phyloP scores from a whole-genome alignment of 2,113 vertebrate genomes.

The Perca flavescens region DNA sequence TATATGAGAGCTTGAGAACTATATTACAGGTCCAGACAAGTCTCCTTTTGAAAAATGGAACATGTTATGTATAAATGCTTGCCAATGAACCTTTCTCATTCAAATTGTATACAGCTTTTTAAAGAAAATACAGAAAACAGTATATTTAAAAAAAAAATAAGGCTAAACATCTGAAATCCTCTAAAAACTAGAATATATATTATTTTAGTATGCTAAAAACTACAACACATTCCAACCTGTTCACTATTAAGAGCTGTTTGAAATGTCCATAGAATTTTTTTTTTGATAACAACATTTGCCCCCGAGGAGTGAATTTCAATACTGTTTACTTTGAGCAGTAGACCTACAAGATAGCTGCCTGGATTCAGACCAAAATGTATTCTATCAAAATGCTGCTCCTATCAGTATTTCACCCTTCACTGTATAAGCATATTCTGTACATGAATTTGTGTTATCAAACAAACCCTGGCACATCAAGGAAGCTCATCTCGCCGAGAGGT shows the following conservation, averaged over 20 bases:
- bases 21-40: background rate
- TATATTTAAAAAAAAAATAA: background rate
- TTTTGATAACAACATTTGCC: constrained; percentile 45
- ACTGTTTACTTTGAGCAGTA: constrained; percentile 60
- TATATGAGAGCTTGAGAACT: background rate
- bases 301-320: constrained; percentile 60
- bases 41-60: background rate
- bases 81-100: background rate
- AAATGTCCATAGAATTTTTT: constrained; percentile 30
- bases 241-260: constrained; percentile 42
- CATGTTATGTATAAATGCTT: background rate
- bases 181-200: background rate
- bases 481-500: constrained; percentile 79
- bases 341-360: constrained; percentile 68
- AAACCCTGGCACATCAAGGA: constrained; percentile 83
- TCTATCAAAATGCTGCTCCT: constrained; percentile 73
- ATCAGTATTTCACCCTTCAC: constrained; percentile 72
- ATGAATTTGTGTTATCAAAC: constrained; percentile 82
- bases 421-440: constrained; percentile 77
- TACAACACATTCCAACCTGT: constrained; percentile 16
- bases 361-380: constrained; percentile 70
- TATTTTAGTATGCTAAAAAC: constrained; percentile 6
- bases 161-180: background rate
- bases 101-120: background rate
- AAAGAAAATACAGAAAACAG: background rate